Percentiles rank a stretch among this genome's conserved stretches.
These are phyloP conservation scores for Arizona elegans DNA, from an alignment of 2,113 vertebrate species.

Conservation along the genomic window DNA sequence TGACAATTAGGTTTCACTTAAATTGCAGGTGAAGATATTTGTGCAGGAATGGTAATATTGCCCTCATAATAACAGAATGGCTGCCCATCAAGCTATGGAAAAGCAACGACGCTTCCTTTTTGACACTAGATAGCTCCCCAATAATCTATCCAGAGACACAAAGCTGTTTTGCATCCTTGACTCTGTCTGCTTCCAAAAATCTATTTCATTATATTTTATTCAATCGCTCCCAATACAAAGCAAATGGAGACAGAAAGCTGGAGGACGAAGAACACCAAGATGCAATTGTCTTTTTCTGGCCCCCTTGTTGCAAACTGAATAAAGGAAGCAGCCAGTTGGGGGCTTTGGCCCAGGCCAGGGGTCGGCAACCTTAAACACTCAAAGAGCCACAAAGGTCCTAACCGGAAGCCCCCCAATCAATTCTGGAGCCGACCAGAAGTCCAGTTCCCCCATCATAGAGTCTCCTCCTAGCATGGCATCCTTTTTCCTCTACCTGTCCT, in stretches of 20 bases:
- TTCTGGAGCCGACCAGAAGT: too few species aligned
- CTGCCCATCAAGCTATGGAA: background rate
- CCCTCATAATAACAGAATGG: background rate
- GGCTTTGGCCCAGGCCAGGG: background rate
- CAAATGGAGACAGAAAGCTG: background rate
- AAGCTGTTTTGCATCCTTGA: background rate
- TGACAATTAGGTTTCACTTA: conserved; percentile 10
- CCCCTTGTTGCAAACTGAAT: background rate
- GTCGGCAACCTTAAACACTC: too few species aligned
- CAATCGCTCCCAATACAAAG: background rate
- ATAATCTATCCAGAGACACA: background rate
- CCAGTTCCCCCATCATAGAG: too few species aligned
- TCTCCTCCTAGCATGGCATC: too few species aligned
- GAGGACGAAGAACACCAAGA: background rate
- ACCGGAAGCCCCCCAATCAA: too few species aligned
- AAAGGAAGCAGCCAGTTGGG: background rate
- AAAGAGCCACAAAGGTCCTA: too few species aligned
- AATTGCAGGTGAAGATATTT: background rate
- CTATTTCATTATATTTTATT: background rate
- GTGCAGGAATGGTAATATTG: background rate
- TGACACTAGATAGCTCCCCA: background rate
- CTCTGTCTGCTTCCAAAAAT: background rate
- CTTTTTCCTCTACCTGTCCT: too few species aligned
- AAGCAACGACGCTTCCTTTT: background rate
- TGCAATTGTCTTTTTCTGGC: background rate